Conservation (phyloP, 2,113 vertebrate genomes). For the Numida meleagris region DNA sequence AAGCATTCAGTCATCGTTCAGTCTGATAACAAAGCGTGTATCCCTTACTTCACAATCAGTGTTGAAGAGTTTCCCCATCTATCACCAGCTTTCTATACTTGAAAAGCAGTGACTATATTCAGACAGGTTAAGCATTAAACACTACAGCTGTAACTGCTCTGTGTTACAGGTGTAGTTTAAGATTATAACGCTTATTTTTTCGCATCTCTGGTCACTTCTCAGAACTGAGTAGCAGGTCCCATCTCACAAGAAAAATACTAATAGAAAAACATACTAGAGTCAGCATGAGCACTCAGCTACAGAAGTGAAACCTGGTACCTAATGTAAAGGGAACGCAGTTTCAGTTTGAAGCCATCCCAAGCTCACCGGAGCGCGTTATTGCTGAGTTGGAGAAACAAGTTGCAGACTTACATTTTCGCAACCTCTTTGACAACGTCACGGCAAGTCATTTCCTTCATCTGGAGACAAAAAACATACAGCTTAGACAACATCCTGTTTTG, state of each 20-base stretch:
- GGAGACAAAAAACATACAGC: background rate
- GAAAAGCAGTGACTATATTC: background rate
- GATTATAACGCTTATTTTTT: background rate
- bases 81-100: background rate
- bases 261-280: background rate
- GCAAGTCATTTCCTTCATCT: slow-evolving; percentile 99
- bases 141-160: background rate
- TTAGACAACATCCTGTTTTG: background rate
- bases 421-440: slow-evolving; percentile 97
- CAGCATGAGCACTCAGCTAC: background rate
- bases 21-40: background rate
- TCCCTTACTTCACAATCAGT: background rate
- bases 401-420: slow-evolving; percentile 94
- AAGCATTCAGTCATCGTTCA: background rate
- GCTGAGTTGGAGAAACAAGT: background rate
- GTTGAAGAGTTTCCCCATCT: background rate
- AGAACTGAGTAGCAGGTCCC: background rate
- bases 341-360: background rate
- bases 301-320: background rate
- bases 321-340: background rate
- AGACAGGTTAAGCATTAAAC: background rate
- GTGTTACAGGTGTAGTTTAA: background rate
- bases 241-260: background rate
- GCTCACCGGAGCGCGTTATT: background rate
- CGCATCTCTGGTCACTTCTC: background rate